Conservation (phyloP, 2,113 vertebrate species). For the Peromyscus leucopus region DNA sequence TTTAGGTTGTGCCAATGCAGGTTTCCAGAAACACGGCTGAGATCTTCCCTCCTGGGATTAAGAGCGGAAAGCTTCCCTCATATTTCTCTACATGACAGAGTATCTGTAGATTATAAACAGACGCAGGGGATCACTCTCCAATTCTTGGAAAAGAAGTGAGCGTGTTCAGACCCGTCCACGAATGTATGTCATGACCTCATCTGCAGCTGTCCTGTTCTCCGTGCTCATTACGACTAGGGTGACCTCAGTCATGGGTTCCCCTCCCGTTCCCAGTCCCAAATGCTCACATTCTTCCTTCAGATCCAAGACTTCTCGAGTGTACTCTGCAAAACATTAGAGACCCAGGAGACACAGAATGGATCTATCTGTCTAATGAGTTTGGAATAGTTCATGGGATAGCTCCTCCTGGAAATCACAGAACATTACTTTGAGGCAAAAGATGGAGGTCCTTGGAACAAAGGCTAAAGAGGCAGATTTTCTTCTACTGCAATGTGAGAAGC, state of each 20-base stretch:
- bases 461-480: background rate
- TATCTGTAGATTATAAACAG: slow-evolving; percentile 78
- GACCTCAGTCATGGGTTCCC: slow-evolving; percentile 26
- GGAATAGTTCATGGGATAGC: slow-evolving; percentile 56
- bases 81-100: slow-evolving; percentile 73
- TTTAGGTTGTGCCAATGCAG: slow-evolving; percentile 69
- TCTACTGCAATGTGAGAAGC: background rate
- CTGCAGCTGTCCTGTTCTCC: slow-evolving; percentile 69
- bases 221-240: slow-evolving; percentile 54
- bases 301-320: slow-evolving; percentile 49
- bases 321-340: slow-evolving; percentile 68
- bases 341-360: slow-evolving; percentile 65
- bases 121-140: slow-evolving; percentile 65
- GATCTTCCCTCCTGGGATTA: slow-evolving; percentile 73
- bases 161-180: slow-evolving; percentile 52
- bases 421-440: background rate
- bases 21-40: slow-evolving; percentile 78
- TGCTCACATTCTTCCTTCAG: slow-evolving; percentile 67
- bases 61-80: slow-evolving; percentile 67
- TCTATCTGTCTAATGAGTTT: slow-evolving; percentile 67
- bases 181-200: slow-evolving; percentile 75
- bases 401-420: slow-evolving; percentile 63
- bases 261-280: slow-evolving; percentile 46
- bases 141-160: slow-evolving; percentile 66
- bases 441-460: background rate